Conservation (phyloP, 2,888 invertebrate species). For the Anticlea derivata region DNA sequence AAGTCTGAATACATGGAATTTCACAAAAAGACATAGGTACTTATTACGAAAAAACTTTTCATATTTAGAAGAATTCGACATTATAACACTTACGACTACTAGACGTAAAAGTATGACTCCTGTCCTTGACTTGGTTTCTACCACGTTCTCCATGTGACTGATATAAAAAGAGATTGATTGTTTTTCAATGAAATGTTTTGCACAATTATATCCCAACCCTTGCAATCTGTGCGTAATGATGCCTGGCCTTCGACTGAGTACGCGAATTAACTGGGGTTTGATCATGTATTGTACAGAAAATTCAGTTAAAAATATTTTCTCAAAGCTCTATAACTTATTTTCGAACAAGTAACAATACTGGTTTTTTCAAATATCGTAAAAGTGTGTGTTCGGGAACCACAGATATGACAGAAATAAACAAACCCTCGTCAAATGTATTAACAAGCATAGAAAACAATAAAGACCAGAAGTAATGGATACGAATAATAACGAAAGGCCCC, state of each 20-base stretch:
- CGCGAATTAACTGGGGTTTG: conserved; percentile 26
- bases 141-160: no score
- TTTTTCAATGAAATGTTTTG: no score
- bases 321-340: not conserved
- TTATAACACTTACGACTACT: no score
- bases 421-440: conserved; percentile 20
- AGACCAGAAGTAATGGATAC: conserved; percentile 21
- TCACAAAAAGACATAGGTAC: no score
- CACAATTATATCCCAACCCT: conserved; percentile 21
- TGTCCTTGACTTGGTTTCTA: no score
- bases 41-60: no score
- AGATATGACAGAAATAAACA: conserved; percentile 4
- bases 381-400: not conserved
- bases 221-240: conserved; percentile 49
- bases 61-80: no score
- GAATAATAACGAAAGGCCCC: conserved; percentile 34
- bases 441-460: conserved; percentile 18
- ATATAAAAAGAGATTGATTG: no score
- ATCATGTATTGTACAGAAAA: conserved; percentile 30
- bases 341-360: not conserved
- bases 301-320: conserved; percentile 6
- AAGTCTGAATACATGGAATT: no score
- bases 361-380: not conserved
- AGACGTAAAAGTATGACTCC: no score
- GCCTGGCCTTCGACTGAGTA: conserved; percentile 34